Conservation (phyloP, 2,888 invertebrate genomes). For the Tetropium fuscum region DNA sequence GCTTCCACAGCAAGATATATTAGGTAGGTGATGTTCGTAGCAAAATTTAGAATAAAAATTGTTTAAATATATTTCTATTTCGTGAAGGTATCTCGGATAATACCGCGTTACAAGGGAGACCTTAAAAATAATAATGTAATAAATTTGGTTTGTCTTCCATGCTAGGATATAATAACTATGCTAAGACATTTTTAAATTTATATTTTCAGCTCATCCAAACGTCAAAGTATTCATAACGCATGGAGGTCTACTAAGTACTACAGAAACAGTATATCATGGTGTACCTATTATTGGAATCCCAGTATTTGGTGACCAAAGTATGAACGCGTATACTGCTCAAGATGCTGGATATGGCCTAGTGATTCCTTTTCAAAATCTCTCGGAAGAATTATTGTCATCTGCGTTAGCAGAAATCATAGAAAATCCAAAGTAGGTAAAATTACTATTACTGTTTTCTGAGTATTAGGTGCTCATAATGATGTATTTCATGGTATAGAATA, state of each 20-base stretch:
- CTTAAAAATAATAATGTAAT: no score
- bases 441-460: no score
- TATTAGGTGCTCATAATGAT: no score
- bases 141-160: no score
- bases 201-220: slow-evolving; percentile 37
- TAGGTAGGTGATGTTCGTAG: slow-evolving; percentile 52
- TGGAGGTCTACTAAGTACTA: slow-evolving; percentile 47
- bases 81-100: not conserved
- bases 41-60: not conserved
- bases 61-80: not conserved
- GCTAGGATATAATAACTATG: no score
- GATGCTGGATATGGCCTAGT: slow-evolving; percentile 12
- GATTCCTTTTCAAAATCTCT: slow-evolving; percentile 3
- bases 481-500: no score
- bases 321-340: slow-evolving; percentile 34
- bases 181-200: not conserved
- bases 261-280: slow-evolving; percentile 46
- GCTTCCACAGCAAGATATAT: slow-evolving; percentile 63
- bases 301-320: slow-evolving; percentile 46
- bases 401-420: slow-evolving; percentile 11
- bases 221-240: slow-evolving; percentile 48
- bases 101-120: not conserved
- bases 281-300: slow-evolving; percentile 50
- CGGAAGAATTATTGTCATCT: slow-evolving; percentile 1
- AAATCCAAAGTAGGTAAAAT: slow-evolving; percentile 26